Base-by-base conservation (phyloP, 2,888 invertebrate species). In the Gymnocheta viridis region DNA sequence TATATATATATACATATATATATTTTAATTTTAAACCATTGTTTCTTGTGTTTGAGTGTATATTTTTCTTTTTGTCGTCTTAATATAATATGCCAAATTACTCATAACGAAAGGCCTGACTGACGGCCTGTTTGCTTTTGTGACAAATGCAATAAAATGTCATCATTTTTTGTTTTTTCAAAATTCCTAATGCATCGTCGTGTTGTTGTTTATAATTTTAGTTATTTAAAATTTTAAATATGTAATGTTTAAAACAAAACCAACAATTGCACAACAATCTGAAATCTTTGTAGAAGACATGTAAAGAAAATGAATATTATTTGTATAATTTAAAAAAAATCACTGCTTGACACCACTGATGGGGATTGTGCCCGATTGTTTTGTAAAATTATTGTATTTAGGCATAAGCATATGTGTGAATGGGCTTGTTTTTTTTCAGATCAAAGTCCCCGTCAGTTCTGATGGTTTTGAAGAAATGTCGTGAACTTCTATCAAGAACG, bases 111-210 rank as follows among this genome's bases (percentile, higher is more conserved):
- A 44, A 4, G 22, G 19, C 35, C 14, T 58, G 24, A 29, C 19
- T 9, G 29, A 44, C 2, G 22, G 19, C 35, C 14, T 58, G 24
- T 32, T 47, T 54, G n/a, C 17, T 29, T 54, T 32, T 82, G 32
- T 64, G 73, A 67, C 73, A 82, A 69, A 24, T 82, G 58, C 66
- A 58, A 49, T 66, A 60, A 76, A 70, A 49, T 79, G 64, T 49
- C 60, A 66, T 72, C 77, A 66, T 58, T n/a, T n/a, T n/a, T n/a
- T n/a, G 19, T 72, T 24, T 35, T 47, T 60, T 38, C 2, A 10
- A 35, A 51, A 69, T 41, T 56, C 38, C 22, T 67, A 29, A 58
- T 49, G 69, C 69, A 67, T 66, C 22, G 17, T 47, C 6, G n/a
- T n/a, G n/a, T n/a, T 47, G 56, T 54, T 58, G 22, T 72, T 44